Base-by-base conservation (phyloP, 2,113 vertebrate genomes). In the Hypocryptadius cinnamomeus region DNA sequence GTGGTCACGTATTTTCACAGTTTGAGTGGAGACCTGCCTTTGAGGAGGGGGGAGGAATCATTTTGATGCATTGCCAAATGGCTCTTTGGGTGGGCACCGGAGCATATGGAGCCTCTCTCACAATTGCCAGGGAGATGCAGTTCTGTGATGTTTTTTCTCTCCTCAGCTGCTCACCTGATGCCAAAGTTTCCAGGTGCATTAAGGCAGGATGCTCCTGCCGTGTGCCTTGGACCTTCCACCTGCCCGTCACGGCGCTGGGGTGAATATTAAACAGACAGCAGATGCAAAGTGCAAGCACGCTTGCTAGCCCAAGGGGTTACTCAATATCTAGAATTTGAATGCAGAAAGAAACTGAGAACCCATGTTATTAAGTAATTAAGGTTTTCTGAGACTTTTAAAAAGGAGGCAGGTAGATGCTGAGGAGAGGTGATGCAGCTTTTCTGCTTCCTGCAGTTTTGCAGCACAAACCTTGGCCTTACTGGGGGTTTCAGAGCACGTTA, bases 211-310 rank as follows among this genome's bases (percentile, higher is more conserved):
- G 83, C 66, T 56, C 92, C 95, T 1, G 20, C 80, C 2, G 14
- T 0, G 44, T 3, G 0, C n/a, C 90, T 79, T 63, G 92, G 79
- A 89, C 71, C 56, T 87, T 74, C 82, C 65, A 28, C 57, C n/a
- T 12, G 15, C 90, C 19, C 42, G 3, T 85, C 89, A n/a, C 7
- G 0, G 79, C 0, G 0, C 30, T 3, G 8, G 60, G 69, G 51
- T 83, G 94, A 94, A 92, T 93, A 92, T 92, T 93, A 85, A 96
- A 92, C 74, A 91, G 91, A 45, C 87, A 54, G 89, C 94, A 93
- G 89, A 83, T 82, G 89, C 2, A 0, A 94, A 70, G 87, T 68
- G 87, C 79, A 66, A 73, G 81, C 65, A 19, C 39, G 5, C 30
- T 81, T 47, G 47, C 78, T 80, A 93, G 79, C 93, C 87, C 71